Evolutionary conservation across 2,113 vertebrate genomes (phyloP), one percentile per base, ranked within the genome.

Genomic region (Ptyas mucosa): DNA sequence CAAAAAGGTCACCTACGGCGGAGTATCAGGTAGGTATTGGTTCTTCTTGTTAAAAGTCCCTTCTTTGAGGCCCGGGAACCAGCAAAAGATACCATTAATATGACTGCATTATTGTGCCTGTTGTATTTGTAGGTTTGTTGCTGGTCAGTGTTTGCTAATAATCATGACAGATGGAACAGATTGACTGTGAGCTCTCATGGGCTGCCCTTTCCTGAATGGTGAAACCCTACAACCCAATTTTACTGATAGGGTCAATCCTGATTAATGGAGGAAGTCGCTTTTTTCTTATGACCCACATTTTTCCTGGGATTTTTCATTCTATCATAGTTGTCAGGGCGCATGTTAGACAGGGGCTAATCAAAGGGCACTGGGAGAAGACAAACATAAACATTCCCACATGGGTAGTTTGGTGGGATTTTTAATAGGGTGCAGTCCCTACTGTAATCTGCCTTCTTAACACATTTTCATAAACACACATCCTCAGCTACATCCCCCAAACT

Each of bases 1-100:
- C 92, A 98, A 97, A 96, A 97, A 96, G 95, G 98, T 97, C 95
- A 98, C 98, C 96, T 99, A 99, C 96, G 98, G 99, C 92, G 98
- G 98, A 9, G 69, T 99, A 96, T 99, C 98, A 97, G 98, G 98
- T 99, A 97, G 96, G 98, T 98, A 96, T 97, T 97, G 95, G 94
- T 97, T 96, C 97, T 97, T 96, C 96, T 95, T 93, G 96, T 94
- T 94, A 93, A 29, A 88, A 87, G 87, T 94, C n/a, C 90, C 96
- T 96, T 95, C 95, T 96, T 93, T 51, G 91, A 96, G 94, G 88
- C 90, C 96, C 93, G 90, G 24, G 95, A 89, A 96, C 97, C 96
- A 95, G 96, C 85, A 90, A 94, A 95, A 96, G 94, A 94, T 96
- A 87, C 95, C 51, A 96, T 95, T 97, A 95, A 86, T 39, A 90